Percentiles rank a stretch among this genome's conserved stretches.
These are phyloP conservation scores for Allobates femoralis DNA, from an alignment of 2,797 vertebrate genomes.

Conservation along the genomic window DNA sequence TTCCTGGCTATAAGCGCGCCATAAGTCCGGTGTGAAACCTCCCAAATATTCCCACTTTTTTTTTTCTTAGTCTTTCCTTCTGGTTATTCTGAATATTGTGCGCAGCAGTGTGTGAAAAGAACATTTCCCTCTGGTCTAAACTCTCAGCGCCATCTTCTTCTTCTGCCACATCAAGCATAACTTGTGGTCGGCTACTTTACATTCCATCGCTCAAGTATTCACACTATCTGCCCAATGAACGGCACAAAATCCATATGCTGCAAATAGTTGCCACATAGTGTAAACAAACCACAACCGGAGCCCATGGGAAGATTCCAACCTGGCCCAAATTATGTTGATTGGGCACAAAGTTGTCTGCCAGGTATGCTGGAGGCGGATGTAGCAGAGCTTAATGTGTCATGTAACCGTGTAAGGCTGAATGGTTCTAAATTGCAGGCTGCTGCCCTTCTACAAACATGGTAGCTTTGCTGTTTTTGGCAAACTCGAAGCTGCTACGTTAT, in stretches of 20 bases:
- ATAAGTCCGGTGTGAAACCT: constrained; percentile 10
- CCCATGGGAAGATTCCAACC: not conserved
- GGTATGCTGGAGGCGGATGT: not conserved
- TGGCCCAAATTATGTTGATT: not conserved
- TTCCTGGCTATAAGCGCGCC: not conserved
- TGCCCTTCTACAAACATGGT: too few relatives aligned
- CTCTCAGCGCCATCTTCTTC: not conserved
- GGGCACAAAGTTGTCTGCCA: not conserved
- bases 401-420: too few relatives aligned
- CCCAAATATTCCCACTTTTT: constrained; percentile 8
- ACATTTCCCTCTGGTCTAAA: not conserved
- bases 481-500: too few relatives aligned
- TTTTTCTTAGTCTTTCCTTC: not conserved
- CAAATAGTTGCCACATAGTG: constrained; percentile 36
- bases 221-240: constrained; percentile 44
- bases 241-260: constrained; percentile 33
- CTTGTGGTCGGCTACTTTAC: constrained; percentile 27
- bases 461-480: too few relatives aligned
- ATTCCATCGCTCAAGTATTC: constrained; percentile 46
- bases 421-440: too few relatives aligned
- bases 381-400: not conserved
- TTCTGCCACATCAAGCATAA: constrained; percentile 42
- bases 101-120: constrained; percentile 29
- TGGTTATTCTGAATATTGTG: not conserved
- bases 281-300: constrained; percentile 1